Base-by-base conservation (phyloP, 2,888 invertebrate species). In the Lasioglossum calceatum region DNA sequence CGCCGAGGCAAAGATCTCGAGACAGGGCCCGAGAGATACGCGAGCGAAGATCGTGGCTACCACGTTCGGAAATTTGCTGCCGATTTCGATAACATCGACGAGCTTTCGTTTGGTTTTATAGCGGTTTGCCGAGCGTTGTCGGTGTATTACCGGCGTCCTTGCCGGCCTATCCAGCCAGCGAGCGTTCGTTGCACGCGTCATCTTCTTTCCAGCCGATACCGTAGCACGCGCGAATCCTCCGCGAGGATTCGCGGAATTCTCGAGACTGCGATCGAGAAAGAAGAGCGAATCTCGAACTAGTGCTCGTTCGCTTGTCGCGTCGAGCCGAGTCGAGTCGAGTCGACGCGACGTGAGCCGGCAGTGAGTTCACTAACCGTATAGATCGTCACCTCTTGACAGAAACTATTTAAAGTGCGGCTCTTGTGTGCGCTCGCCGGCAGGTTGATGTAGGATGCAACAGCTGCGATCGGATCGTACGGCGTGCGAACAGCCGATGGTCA, bases 391-490 rank as follows among this genome's bases (percentile, higher is more conserved):
- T 85, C 86, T 75, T 86, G 88, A 87, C 87, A 77, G 90, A 82
- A 91, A 90, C 90, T 90, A 90, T 90, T 90, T 89, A 87, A 90
- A 90, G 90, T 87, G 87, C 85, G 70, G 70, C 82, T 87, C 74
- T 81, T 76, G 76, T 64, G 83, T 54, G 75, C 75, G 71, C 77
- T 77, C 50, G 84, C 73, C 85, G 79, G 86, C 89, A 80, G 82
- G 88, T 88, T 91, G 90, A 91, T 91, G 85, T 91, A 91, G 88
- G 90, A 90, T 84, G 91, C 91, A 91, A 89, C 91, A 88, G 91
- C 91, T 88, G 90, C 87, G 91, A 91, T 91, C 91, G 90, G 88
- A 91, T 91, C 90, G 88, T 87, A 78, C 79, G 89, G 87, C 89
- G 90, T 91, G 91, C 87, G 87, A 91, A 88, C 88, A 73, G 87